These are phyloP conservation scores for Trididemnum nubilum DNA, from an alignment of 23 tunicate species.

Conservation along the genomic window DNA sequence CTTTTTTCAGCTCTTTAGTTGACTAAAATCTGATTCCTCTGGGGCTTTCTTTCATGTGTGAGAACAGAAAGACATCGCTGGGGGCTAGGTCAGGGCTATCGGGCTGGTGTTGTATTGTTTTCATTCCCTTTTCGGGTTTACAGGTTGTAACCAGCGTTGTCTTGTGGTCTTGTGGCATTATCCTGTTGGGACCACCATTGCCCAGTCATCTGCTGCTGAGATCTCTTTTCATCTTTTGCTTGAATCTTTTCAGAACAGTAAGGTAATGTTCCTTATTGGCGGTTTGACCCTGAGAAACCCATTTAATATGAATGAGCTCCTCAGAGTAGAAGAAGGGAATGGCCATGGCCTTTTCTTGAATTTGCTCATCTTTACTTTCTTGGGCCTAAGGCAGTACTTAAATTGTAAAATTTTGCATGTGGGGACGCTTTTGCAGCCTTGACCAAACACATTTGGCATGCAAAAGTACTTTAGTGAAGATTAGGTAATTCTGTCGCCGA, in stretches of 20 bases:
- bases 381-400: constrained; percentile 17
- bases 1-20: constrained; percentile 22
- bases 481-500: too few species aligned
- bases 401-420: too few species aligned
- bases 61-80: constrained; percentile 16
- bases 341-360: constrained; percentile 27
- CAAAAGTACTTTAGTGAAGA: too few species aligned
- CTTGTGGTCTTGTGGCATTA: constrained; percentile 29
- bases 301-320: constrained; percentile 28
- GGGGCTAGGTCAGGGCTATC: constrained; percentile 31
- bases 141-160: constrained; percentile 21
- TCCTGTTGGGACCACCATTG: constrained; percentile 30
- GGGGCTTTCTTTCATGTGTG: constrained; percentile 28
- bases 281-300: constrained; percentile 23
- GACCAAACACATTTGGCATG: too few species aligned
- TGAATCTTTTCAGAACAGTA: constrained; percentile 20
- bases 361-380: constrained; percentile 26
- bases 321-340: constrained; percentile 16
- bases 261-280: constrained; percentile 17
- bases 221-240: constrained; percentile 18
- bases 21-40: constrained; percentile 23
- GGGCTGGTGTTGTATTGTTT: constrained; percentile 12
- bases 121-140: constrained; percentile 12
- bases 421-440: too few species aligned
- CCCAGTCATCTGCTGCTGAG: constrained; percentile 18